Base-by-base conservation (phyloP, 2,888 invertebrate genomes). In the Ganaspis brasiliensis region DNA sequence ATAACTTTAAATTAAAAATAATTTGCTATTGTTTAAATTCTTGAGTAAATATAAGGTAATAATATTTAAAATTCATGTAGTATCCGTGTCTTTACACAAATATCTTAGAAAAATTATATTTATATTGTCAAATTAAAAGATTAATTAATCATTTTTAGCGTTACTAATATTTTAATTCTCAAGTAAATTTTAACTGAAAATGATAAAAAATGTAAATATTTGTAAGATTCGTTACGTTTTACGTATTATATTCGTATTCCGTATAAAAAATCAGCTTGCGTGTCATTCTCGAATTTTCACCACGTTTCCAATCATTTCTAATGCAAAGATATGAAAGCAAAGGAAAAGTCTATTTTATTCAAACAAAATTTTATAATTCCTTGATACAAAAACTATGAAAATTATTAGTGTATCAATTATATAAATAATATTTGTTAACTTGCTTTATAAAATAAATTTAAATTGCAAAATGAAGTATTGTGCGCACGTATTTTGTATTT, bases 281-380 rank as follows among this genome's bases (percentile, higher is more conserved):
- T 52, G 52, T 52, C 52, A 19, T 19, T 52, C 6, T 52, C 9
- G 9, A 31, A 19, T 16, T 16, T 52, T 52, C 52, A 52, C 52
- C 52, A 52, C 52, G 52, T 52, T 52, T 52, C 16, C 52, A 52
- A 52, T 16, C n/a, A 52, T 19, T 52, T 49, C 49, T 19, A 16
- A 52, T 52, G 52, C 9, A 52, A 52, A 16, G 19, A 52, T 52
- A 52, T 52, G 52, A 52, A 52, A 52, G 52, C 52, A 52, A 52
- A 52, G 52, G 52, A 52, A 52, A 52, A 52, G 52, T 52, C 52
- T 19, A 19, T 52, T 52, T 52, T 52, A 19, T 52, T 52, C 16
- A 52, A 52, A 52, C 52, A 52, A 52, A 52, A 52, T 52, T 52
- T 52, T 52, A 52, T 19, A 6, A 52, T 52, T 52, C 52, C 52